Evolutionary conservation across 2,113 vertebrate genomes (phyloP).

Genomic region (Tilapia sparmanii): DNA sequence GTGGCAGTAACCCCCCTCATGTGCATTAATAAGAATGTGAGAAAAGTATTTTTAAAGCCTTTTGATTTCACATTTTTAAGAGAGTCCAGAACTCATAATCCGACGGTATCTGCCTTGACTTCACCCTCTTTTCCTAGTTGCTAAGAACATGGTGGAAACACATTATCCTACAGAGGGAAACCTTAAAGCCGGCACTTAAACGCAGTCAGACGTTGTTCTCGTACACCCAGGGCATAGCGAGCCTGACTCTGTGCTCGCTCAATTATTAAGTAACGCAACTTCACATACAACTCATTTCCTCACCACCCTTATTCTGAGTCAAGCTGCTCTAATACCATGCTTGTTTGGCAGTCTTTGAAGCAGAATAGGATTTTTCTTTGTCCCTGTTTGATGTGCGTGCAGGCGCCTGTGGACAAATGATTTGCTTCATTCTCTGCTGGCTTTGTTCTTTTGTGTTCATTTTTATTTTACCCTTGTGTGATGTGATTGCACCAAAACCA

Average conservation of each 20-base stretch:
- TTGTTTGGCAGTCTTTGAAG: slow-evolving; percentile 54
- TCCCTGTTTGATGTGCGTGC: slow-evolving; percentile 49
- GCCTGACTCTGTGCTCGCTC: slow-evolving; percentile 5
- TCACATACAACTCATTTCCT: slow-evolving; percentile 19
- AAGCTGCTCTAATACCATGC: slow-evolving; percentile 32
- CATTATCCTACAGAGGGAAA: not conserved
- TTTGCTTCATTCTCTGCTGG: slow-evolving; percentile 16
- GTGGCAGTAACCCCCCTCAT: not conserved
- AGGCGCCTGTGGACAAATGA: slow-evolving; percentile 51
- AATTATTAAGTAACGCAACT: slow-evolving; percentile 38
- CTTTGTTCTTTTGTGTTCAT: slow-evolving; percentile 45
- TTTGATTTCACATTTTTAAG: not conserved
- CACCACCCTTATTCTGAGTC: not conserved
- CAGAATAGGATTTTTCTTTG: slow-evolving; percentile 14
- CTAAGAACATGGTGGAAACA: not conserved
- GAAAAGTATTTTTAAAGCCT: not conserved
- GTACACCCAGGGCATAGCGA: not conserved
- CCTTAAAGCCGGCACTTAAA: not conserved
- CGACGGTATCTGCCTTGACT: not conserved
- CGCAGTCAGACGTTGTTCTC: slow-evolving; percentile 7
- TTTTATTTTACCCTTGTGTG: not conserved
- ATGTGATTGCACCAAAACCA: not conserved
- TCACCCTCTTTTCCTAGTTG: not conserved
- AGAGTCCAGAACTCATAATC: not conserved
- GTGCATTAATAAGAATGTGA: not conserved